phyloP scores from a whole-genome alignment of 2,113 vertebrate species.

The Ia io region DNA sequence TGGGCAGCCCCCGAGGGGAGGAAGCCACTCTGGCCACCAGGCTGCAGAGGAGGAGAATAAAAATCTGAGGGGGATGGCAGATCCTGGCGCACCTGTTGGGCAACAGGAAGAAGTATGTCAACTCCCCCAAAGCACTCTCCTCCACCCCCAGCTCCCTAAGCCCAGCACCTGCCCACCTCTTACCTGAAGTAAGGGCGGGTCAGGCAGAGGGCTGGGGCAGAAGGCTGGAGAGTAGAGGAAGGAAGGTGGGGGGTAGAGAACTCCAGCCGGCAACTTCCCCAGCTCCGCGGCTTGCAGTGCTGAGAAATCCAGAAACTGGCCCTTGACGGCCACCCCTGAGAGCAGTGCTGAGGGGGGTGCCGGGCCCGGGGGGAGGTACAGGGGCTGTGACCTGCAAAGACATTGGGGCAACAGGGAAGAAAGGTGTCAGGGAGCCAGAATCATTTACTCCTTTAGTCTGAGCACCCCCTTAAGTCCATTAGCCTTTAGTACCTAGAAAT shows the following conservation, averaged over 20 bases:
- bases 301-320: slow-evolving; percentile 82
- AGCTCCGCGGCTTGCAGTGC: slow-evolving; percentile 78
- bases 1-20: slow-evolving; percentile 74
- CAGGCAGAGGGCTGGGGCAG: slow-evolving; percentile 78
- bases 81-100: slow-evolving; percentile 78
- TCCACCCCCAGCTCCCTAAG: neutral
- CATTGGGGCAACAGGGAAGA: neutral
- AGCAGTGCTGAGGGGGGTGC: slow-evolving; percentile 74
- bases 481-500: neutral
- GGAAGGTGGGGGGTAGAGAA: slow-evolving; percentile 81
- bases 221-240: slow-evolving; percentile 80
- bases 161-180: neutral
- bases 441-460: neutral
- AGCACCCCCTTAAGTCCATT: neutral
- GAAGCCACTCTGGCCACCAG: slow-evolving; percentile 78
- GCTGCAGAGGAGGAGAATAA: slow-evolving; percentile 78
- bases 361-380: slow-evolving; percentile 74
- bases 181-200: slow-evolving; percentile 81
- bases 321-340: slow-evolving; percentile 80
- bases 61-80: slow-evolving; percentile 80
- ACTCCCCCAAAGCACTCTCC: neutral
- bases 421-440: neutral
- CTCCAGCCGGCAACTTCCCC: slow-evolving; percentile 77
- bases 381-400: slow-evolving; percentile 72
- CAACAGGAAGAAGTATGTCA: neutral